Evolutionary conservation across 2,113 vertebrate species (phyloP).

Genomic region (Melanocharis versteri): DNA sequence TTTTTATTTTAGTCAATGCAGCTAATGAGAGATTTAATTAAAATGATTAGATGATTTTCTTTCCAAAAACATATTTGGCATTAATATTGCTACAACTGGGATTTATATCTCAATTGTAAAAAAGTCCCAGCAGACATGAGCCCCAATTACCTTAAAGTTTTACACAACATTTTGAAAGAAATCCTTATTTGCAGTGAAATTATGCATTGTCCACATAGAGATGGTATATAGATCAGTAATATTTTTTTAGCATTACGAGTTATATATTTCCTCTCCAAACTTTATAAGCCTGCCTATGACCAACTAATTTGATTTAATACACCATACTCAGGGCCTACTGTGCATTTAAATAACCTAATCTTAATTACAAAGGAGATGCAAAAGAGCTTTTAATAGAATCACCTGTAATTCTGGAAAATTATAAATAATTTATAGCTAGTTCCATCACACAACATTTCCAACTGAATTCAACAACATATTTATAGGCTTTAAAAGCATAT

Average conservation of each 20-base stretch:
- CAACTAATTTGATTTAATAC: background rate
- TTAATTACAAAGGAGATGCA: background rate
- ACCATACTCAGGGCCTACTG: background rate
- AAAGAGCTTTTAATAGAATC: background rate
- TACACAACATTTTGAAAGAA: background rate
- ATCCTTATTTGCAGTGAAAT: background rate
- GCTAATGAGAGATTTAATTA: background rate
- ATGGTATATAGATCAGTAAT: background rate
- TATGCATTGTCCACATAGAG: background rate
- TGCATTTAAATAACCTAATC: background rate
- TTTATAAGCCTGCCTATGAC: background rate
- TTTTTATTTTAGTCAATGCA: background rate
- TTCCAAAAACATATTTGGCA: background rate
- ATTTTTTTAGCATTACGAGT: background rate
- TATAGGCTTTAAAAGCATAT: background rate
- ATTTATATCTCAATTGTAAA: constrained; percentile 64
- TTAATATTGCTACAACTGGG: background rate
- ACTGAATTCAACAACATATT: background rate
- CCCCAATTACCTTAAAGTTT: background rate
- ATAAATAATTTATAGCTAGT: background rate
- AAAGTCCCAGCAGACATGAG: background rate
- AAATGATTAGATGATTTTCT: background rate
- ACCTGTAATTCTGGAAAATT: background rate
- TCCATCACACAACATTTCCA: background rate
- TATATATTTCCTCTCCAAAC: background rate